Base-by-base conservation (phyloP, 2,888 invertebrate species). In the Toxonevra muliebris region DNA sequence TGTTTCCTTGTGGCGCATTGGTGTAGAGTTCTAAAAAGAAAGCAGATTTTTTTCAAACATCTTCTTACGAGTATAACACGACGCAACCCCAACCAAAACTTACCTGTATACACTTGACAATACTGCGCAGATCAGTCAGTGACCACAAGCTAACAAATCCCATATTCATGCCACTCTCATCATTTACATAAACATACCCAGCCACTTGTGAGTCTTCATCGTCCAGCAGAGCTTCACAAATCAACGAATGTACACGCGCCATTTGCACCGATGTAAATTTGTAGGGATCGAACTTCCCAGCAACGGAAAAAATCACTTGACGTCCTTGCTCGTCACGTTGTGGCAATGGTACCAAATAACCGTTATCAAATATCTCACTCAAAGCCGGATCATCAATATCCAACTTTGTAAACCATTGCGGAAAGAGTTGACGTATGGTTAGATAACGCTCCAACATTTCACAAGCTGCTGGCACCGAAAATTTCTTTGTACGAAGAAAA, bases 1-100 rank as follows among this genome's bases (percentile, higher is more conserved):
- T 0, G 95, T 93, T 75, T 92, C 89, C 83, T 96, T 96, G 85
- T 95, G 95, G 20, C 96, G 88, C 92, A 96, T 94, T 2, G 96
- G 96, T 17, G 95, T 92, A 1, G 95, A 93, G 82, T 93, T 93
- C 91, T 93, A 76, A 70, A 77, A 73, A 69, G 72, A 77, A 54
- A 52, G 5, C 8, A 13, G 11, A 30, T 20, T 58, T 17, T 9
- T 11, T 48, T 10, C 9, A 7, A 48, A 48, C 45, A 5, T 11
- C 48, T 2, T 30, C 2, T 2, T 7, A 30, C 7, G 30, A 30
- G 30, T 7, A 4, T 30, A 30, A 30, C 30, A 30, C 7, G 30
- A 4, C 30, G n/a, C 30, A 4, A 30, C 7, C 7, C 30, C 3
- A 30, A 30, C 7, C 30, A 30, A 30, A 11, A 68, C 73, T 77